Evolutionary conservation across 2,888 invertebrate species (phyloP).

Genomic region (Rhopalosiphum nymphaeae): DNA sequence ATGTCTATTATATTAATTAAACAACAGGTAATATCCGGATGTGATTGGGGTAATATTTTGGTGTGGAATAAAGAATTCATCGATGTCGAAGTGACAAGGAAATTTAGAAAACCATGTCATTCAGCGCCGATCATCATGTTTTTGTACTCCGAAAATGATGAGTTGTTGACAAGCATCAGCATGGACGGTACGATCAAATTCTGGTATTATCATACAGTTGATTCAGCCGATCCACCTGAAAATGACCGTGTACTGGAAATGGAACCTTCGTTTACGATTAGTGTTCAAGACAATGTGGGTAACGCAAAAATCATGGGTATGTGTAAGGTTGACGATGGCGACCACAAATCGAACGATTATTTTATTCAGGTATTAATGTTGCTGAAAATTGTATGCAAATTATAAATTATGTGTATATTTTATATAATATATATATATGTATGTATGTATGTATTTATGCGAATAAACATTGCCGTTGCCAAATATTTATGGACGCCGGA

Average conservation of each 20-base stretch:
- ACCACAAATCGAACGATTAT: slow-evolving; percentile 29
- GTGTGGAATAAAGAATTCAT: slow-evolving; percentile 93
- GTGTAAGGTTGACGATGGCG: slow-evolving; percentile 44
- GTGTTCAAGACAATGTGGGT: slow-evolving; percentile 72
- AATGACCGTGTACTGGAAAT: slow-evolving; percentile 84
- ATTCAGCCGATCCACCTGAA: slow-evolving; percentile 84
- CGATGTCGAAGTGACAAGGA: slow-evolving; percentile 84
- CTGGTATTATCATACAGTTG: slow-evolving; percentile 94
- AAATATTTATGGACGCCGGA: too few relatives aligned
- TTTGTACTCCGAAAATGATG: slow-evolving; percentile 71
- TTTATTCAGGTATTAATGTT: slow-evolving; percentile 44
- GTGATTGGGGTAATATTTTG: slow-evolving; percentile 91
- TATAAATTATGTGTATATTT: too few relatives aligned
- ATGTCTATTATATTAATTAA: neutral
- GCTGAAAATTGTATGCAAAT: too few relatives aligned
- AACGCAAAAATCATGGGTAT: slow-evolving; percentile 73
- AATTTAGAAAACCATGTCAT: slow-evolving; percentile 82
- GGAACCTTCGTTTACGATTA: slow-evolving; percentile 88
- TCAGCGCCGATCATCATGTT: slow-evolving; percentile 80
- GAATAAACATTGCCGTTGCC: too few relatives aligned
- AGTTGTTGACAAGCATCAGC: slow-evolving; percentile 75
- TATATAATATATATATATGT: too few relatives aligned
- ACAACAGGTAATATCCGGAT: slow-evolving; percentile 82
- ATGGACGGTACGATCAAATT: slow-evolving; percentile 74
- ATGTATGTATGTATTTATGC: too few relatives aligned